Base-by-base conservation (phyloP, 1,140 invertebrate genomes). In the Ceratina japonica region DNA sequence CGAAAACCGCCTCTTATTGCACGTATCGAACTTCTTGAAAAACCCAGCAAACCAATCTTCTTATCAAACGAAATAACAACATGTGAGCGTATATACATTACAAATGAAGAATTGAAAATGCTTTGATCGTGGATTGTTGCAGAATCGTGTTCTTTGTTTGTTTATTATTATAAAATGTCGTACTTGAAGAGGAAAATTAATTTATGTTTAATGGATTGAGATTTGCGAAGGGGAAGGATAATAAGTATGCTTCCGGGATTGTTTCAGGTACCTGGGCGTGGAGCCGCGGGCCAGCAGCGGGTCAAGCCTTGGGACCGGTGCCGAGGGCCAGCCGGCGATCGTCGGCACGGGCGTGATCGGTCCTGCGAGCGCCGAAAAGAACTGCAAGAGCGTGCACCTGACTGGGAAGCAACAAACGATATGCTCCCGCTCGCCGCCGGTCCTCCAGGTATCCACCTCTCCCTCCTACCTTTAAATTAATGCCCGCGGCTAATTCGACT, bases 341-440 rank as follows among this genome's bases (percentile, higher is more conserved):
- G 72, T 79, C 56, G 85, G 85, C 62, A 84, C 84, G 77, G 85
- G 85, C 65, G 85, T 93, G 79, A 90, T 92, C 85, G 91, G 91
- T n/a, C 91, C 91, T 65, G 89, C 90, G 58, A 92, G 90, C 75
- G 91, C 91, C 72, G 92, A 93, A 84, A 91, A 87, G 81, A 90
- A 90, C 85, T 92, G 92, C 84, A 93, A 92, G 82, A 92, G 88
- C 86, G 82, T 85, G 65, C 90, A 93, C 83, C 90, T 93, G 69
- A 92, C 91, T 37, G 76, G 83, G 62, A 93, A 93, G 83, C 92
- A 93, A 81, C 92, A 93, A 85, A 84, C 86, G 49, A 92, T 93
- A 82, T 93, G 92, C 83, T 86, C 89, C 70, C 89, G 89, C 85
- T 92, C 91, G 70, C 92, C 92, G 22, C 89, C 90, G 70, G 90